Evolutionary conservation across 2,797 vertebrate genomes (phyloP).

Genomic region (Gorsachius magnificus): DNA sequence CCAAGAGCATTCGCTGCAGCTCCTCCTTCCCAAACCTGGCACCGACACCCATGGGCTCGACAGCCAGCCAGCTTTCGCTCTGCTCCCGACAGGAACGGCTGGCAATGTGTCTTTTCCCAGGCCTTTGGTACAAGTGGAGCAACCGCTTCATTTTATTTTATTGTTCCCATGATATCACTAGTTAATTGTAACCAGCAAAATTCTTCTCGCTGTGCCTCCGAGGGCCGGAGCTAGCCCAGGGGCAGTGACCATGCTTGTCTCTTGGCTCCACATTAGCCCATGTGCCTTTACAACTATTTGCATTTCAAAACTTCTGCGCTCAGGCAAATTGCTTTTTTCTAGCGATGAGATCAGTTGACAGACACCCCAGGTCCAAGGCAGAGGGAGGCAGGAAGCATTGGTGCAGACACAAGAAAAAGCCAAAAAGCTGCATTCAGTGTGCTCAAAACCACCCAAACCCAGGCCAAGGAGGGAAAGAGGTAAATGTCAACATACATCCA

Average conservation of each 20-base stretch:
- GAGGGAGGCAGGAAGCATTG: background rate
- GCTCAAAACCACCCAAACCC: background rate
- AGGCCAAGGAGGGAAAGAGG: background rate
- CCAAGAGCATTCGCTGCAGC: background rate
- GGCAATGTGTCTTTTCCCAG: constrained; percentile 6
- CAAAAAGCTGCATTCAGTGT: background rate
- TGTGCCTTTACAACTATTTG: background rate
- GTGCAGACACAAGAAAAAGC: background rate
- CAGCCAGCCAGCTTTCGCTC: background rate
- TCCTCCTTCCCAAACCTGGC: background rate
- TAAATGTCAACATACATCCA: background rate
- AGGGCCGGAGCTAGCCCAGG: background rate
- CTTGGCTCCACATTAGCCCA: background rate
- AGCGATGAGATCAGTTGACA: background rate
- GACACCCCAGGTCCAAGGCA: background rate
- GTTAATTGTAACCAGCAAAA: constrained; percentile 47
- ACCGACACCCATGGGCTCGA: rapidly evolving
- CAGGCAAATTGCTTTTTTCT: background rate
- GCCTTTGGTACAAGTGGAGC: background rate
- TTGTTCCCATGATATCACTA: constrained; percentile 8
- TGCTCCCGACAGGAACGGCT: background rate
- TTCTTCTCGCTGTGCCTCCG: background rate
- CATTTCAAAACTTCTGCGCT: background rate
- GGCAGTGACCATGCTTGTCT: background rate
- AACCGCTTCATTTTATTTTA: background rate